phyloP scores from a whole-genome alignment of 2,888 invertebrate species.

The Eustalomyia histrio region DNA sequence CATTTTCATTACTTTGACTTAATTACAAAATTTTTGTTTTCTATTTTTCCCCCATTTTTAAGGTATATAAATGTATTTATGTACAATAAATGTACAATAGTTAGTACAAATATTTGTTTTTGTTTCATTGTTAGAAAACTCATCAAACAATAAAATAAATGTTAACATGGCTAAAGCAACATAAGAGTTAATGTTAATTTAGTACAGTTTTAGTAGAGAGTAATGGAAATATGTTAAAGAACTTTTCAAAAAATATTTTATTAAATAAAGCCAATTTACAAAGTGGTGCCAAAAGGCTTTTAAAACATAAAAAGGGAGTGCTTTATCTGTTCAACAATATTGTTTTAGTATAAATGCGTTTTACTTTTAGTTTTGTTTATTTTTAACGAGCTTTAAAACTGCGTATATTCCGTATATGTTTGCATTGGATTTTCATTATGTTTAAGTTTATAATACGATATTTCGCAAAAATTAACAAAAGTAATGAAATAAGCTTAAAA shows the following conservation, averaged over 20 bases:
- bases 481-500: not conserved
- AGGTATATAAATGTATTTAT: no score
- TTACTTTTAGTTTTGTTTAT: no score
- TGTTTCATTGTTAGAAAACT: constrained; percentile 2
- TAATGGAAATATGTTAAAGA: not conserved
- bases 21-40: constrained; percentile 25
- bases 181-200: constrained; percentile 1
- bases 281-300: constrained; percentile 45
- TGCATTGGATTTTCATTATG: not conserved
- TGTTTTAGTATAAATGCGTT: constrained; percentile 1
- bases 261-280: constrained; percentile 31
- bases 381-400: no score
- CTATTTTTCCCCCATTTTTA: not conserved
- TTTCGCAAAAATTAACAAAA: not conserved
- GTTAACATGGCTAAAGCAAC: not conserved
- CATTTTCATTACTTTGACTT: constrained; percentile 32
- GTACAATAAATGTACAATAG: not conserved
- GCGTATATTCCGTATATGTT: not conserved
- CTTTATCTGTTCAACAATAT: constrained; percentile 17
- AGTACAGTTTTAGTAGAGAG: not conserved
- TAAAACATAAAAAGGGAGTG: constrained; percentile 41
- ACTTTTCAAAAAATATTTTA: constrained; percentile 8
- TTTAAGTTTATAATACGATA: not conserved
- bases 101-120: constrained; percentile 3
- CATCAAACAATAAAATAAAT: constrained; percentile 31